A percentile compares a stretch with the other conserved stretches of the same genome.
Evolutionary conservation across 2,113 vertebrate genomes (phyloP).

Genomic region (Epinephelus cyanopodus): DNA sequence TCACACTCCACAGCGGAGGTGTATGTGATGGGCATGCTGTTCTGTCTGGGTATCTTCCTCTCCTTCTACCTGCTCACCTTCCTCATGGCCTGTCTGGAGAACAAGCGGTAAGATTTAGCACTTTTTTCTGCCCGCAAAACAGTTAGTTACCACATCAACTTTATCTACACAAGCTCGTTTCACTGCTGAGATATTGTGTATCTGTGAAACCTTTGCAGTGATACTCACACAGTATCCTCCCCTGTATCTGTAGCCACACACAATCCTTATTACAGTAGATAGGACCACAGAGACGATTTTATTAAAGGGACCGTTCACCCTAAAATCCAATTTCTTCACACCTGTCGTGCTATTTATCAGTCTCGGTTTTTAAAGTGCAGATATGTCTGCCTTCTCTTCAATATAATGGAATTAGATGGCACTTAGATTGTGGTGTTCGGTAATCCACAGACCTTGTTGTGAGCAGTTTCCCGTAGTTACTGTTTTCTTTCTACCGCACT

Average conservation of each 20-base stretch:
- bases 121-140: neutral
- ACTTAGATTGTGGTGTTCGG: too few species aligned
- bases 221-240: neutral
- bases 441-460: too few species aligned
- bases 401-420: too few species aligned
- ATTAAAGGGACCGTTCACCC: neutral
- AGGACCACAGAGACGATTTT: neutral
- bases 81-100: conserved; percentile 91
- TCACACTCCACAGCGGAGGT: conserved; percentile 84
- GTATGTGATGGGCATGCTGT: conserved; percentile 92
- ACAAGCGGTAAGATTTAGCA: conserved; percentile 87
- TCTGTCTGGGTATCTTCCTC: conserved; percentile 95
- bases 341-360: too few species aligned
- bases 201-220: neutral
- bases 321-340: too few species aligned
- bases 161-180: neutral
- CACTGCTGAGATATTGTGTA: neutral
- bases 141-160: neutral
- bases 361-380: too few species aligned
- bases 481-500: too few species aligned
- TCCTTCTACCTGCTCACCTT: conserved; percentile 94
- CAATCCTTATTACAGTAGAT: neutral
- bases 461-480: too few species aligned
- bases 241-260: neutral
- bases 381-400: too few species aligned